Evolutionary conservation across 2,113 vertebrate species (phyloP), one percentile per base, ranked within the genome.

Genomic region (Rhinopomastus cyanomelas): DNA sequence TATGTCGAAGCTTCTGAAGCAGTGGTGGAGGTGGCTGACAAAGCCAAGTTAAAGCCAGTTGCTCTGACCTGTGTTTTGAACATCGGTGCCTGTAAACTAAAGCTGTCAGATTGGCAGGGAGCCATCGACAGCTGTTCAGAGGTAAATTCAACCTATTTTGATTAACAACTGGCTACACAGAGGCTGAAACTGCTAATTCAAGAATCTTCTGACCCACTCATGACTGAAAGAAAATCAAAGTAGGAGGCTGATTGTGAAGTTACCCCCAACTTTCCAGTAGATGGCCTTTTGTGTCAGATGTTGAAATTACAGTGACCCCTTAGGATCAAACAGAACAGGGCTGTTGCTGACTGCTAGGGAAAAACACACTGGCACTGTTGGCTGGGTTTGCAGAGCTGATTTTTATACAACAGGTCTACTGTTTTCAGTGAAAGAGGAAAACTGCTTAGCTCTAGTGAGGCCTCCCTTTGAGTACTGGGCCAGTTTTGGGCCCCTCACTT

Each of bases 21-120:
- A 36, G 93, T 93, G 29, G 77, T 96, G 91, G 97, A 98, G 30
- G 96, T 97, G 48, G 96, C 97, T 51, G 96, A 96, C 51, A 97
- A 97, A 87, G 73, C 95, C 36, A 98, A 98, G 95, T 94, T 99
- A 85, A 98, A 98, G 85, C 90, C 98, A 29, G 86, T 97, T 2
- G 98, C 97, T 53, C 95, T 99, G 96, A 99, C 97, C 96, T 99
- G 99, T 76, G 91, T 98, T 78, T 97, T 99, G 91, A 99, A 99
- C 96, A 98, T 98, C 0, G 98, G 98, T 2, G 99, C 99, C 25
- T 99, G 99, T 92, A 98, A 98, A 84, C 97, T 99, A 91, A 99
- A 99, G 95, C 93, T 98, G 92, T 97, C 94, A 12, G 97, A 98
- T 72, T 99, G 98, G 98, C 98, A 99, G 94, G 99, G 98, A 7